Percentiles rank a stretch among this genome's conserved stretches.
Evolutionary conservation across 2,797 vertebrate species (phyloP).

Genomic region (Eulemur mongoz): DNA sequence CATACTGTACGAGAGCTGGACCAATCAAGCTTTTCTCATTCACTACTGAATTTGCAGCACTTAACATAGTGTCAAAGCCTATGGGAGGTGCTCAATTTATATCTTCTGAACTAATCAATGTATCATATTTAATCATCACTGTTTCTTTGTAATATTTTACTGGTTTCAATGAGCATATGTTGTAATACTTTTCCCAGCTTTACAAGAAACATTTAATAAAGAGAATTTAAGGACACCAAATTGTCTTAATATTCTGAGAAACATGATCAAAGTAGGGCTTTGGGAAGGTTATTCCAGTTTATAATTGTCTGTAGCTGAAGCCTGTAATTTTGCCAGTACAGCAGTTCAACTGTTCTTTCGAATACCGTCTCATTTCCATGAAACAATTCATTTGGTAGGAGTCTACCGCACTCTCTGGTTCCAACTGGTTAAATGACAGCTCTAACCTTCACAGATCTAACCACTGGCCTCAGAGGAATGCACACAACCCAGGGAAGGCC

Average conservation of each 20-base stretch:
- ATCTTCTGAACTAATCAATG: background rate
- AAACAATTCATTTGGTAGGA: background rate
- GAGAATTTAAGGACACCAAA: background rate
- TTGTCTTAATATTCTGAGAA: background rate
- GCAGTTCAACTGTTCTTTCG: background rate
- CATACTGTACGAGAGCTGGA: background rate
- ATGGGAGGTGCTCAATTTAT: background rate
- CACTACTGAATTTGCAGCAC: background rate
- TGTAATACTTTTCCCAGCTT: background rate
- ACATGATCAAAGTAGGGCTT: background rate
- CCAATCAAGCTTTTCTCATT: background rate
- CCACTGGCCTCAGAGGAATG: background rate
- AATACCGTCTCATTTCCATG: background rate
- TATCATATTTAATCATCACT: background rate
- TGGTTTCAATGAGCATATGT: background rate
- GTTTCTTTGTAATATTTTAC: background rate
- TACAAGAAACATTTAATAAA: background rate
- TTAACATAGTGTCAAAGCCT: background rate
- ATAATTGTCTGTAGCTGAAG: background rate
- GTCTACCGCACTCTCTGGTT: background rate
- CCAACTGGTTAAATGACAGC: background rate
- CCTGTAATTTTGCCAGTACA: background rate
- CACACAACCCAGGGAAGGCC: background rate
- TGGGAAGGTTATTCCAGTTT: background rate
- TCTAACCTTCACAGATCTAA: background rate